Conservation (phyloP, 2,888 invertebrate species). For the Cosmia pyralina region DNA sequence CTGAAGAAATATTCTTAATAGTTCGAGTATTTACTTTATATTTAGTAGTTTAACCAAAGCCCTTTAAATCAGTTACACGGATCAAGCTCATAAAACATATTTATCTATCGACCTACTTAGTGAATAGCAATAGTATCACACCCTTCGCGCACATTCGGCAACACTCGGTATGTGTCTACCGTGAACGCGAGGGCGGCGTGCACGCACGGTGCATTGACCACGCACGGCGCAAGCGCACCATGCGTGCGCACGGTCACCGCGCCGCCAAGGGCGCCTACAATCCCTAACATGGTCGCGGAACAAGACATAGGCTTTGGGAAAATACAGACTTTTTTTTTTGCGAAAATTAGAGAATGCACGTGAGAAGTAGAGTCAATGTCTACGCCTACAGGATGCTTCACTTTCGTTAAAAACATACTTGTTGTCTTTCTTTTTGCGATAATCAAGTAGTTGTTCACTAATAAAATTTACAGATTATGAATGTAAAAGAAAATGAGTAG, state of each 20-base stretch:
- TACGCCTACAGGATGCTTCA: neutral
- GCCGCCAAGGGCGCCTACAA: slow-evolving; percentile 88
- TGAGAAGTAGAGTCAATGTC: neutral
- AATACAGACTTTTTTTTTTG: neutral
- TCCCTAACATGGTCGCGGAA: slow-evolving; percentile 76
- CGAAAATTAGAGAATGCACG: neutral
- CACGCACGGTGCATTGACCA: slow-evolving; percentile 66
- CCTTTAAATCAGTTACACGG: slow-evolving; percentile 40
- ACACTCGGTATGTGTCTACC: slow-evolving; percentile 39
- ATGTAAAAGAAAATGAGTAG: too few relatives aligned
- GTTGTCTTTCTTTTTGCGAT: neutral
- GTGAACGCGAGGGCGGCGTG: slow-evolving; percentile 50
- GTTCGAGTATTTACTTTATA: neutral
- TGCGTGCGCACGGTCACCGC: slow-evolving; percentile 77
- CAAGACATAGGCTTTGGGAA: slow-evolving; percentile 59
- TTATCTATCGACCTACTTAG: slow-evolving; percentile 53
- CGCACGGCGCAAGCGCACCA: slow-evolving; percentile 56
- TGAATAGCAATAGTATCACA: slow-evolving; percentile 55
- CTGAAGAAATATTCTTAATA: slow-evolving; percentile 16
- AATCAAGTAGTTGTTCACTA: too few relatives aligned
- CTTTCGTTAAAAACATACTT: neutral
- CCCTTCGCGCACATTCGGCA: slow-evolving; percentile 55
- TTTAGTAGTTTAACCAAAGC: slow-evolving; percentile 45
- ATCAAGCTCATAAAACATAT: slow-evolving; percentile 52
- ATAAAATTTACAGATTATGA: neutral